Evolutionary conservation across 2,113 vertebrate species (phyloP), one percentile per base, ranked within the genome.

Genomic region (Bufo gargarizans): DNA sequence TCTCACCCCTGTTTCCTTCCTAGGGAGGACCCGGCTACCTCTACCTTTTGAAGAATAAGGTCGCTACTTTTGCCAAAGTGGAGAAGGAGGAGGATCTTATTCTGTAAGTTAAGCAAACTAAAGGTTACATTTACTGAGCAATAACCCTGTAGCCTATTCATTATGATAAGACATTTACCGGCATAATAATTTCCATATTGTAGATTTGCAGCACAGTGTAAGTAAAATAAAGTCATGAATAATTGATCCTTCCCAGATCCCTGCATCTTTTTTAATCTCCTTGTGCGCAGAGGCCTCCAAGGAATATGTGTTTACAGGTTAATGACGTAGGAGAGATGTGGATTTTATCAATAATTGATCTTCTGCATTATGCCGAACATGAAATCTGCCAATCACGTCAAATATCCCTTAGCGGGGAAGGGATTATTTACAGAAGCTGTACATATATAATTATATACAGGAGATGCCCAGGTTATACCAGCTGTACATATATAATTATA

Each of bases 21-120:
- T 94, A 99, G 98, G 98, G 98, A 13, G 98, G 98, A 63, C 98
- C 98, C 0, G 98, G 98, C 20, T 97, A 99, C 92, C 93, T 99
- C 17, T 99, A 99, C 90, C 92, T 99, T 90, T 92, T 99, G 90
- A 99, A 99, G 94, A 99, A 99, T 91, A 99, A 99, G 92, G 98
- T 99, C 0, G 98, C 98, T 87, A 99, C 98, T 3, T 99, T 99
- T 0, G 98, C 98, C 85, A 99, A 99, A 93, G 97, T 99, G 93
- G 98, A 98, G 93, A 99, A 99, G 90, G 98, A 99, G 85, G 98
- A 99, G 82, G 97, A 99, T 94, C 96, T 99, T 96, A 97, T 97
- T 92, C 95, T 97, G 98, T 99, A 95, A 98, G 98, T 95, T 76
- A 6, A 3, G 33, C 53, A 53, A 53, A 53, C 53, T 33, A 33